These are phyloP conservation scores for Elegia similella DNA, from an alignment of 2,888 invertebrate genomes.

Conservation along the genomic window DNA sequence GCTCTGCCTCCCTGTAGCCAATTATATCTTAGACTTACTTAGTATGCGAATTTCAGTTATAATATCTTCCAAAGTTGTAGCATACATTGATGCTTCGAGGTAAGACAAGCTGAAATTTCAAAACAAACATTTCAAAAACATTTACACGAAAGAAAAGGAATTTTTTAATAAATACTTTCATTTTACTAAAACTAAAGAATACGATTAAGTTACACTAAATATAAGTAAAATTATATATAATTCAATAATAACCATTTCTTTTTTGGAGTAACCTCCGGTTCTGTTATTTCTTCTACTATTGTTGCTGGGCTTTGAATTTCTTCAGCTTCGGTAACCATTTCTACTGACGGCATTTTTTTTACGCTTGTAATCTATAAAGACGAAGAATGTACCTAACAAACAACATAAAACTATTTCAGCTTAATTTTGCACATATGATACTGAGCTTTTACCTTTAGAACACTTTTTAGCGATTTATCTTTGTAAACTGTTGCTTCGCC, in stretches of 20 bases:
- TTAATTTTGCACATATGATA: too few species aligned
- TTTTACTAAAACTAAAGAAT: too few species aligned
- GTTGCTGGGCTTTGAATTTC: background rate
- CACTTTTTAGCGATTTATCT: background rate
- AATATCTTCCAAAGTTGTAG: slow-evolving; percentile 40
- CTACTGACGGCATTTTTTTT: background rate
- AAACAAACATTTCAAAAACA: background rate
- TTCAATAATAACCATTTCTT: background rate
- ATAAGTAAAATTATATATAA: too few species aligned
- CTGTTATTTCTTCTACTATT: background rate
- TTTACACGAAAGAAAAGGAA: too few species aligned
- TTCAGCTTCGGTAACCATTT: background rate
- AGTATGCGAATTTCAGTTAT: slow-evolving; percentile 39
- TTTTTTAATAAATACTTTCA: too few species aligned
- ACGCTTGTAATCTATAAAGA: background rate
- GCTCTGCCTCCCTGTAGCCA: too few species aligned
- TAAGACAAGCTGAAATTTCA: slow-evolving; percentile 31
- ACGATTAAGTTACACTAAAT: too few species aligned
- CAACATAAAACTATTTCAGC: background rate
- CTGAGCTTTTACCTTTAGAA: background rate
- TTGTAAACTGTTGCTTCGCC: slow-evolving; percentile 17
- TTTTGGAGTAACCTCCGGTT: background rate
- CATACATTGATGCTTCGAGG: slow-evolving; percentile 36
- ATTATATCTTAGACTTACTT: slow-evolving; percentile 28
- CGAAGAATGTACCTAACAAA: background rate